Evolutionary conservation across 1,140 invertebrate genomes (phyloP).

Genomic region (Meloidogyne chitwoodi): DNA sequence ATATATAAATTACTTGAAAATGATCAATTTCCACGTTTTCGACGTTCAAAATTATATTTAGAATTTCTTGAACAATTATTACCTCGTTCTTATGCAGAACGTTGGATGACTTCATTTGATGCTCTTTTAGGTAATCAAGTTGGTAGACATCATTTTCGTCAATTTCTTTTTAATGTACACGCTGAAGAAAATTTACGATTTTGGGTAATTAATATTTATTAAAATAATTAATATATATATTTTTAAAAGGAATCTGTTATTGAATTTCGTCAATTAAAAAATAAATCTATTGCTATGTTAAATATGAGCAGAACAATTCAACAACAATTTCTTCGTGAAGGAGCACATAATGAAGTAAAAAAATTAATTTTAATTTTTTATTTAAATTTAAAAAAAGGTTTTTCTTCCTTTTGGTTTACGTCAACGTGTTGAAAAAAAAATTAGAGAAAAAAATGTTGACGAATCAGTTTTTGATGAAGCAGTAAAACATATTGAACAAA

Average conservation of each 20-base stretch:
- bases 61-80: conserved; percentile 47
- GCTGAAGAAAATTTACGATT: conserved; percentile 59
- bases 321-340: conserved; percentile 52
- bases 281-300: conserved; percentile 52
- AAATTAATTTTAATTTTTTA: neutral
- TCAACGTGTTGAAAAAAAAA: conserved; percentile 47
- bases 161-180: conserved; percentile 54
- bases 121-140: conserved; percentile 58
- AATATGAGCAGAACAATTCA: conserved; percentile 56
- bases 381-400: conserved; percentile 35
- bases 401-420: conserved; percentile 57
- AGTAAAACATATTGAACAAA: conserved; percentile 58
- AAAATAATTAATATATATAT: neutral
- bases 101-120: conserved; percentile 53
- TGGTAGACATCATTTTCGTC: conserved; percentile 58
- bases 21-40: conserved; percentile 58
- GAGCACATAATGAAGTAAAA: conserved; percentile 55
- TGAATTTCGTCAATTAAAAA: conserved; percentile 41
- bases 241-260: conserved; percentile 14
- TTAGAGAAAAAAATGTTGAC: conserved; percentile 56
- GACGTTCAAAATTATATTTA: conserved; percentile 52
- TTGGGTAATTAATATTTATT: conserved; percentile 49
- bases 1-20: conserved; percentile 41
- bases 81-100: conserved; percentile 53
- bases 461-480: conserved; percentile 57